These are phyloP conservation scores for Hyles lineata DNA, from an alignment of 2,888 invertebrate species.

Conservation along the genomic window DNA sequence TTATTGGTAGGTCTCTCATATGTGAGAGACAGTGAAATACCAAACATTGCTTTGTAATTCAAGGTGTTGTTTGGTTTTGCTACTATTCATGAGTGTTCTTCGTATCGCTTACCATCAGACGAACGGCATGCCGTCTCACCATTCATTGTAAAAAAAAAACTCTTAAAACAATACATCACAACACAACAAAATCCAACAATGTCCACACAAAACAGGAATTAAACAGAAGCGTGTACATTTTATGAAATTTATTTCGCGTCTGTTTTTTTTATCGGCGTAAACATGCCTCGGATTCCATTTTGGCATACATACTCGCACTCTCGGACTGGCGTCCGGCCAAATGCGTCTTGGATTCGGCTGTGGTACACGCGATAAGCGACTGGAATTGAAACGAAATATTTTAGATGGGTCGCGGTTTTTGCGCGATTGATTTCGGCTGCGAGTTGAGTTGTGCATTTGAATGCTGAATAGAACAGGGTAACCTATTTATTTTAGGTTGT, in stretches of 20 bases:
- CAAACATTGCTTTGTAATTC: too few species aligned
- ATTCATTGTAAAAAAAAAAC: too few species aligned
- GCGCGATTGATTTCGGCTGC: neutral
- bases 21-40: too few species aligned
- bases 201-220: neutral
- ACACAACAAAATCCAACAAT: neutral
- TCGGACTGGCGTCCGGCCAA: conserved; percentile 59
- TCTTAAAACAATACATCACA: neutral
- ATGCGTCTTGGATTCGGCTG: conserved; percentile 47
- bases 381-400: conserved; percentile 13
- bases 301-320: conserved; percentile 64
- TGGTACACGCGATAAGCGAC: conserved; percentile 8
- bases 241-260: conserved; percentile 22
- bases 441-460: neutral
- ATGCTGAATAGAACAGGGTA: too few species aligned
- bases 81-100: too few species aligned
- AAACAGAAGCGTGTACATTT: conserved; percentile 1
- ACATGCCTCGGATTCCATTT: conserved; percentile 60
- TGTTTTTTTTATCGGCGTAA: conserved; percentile 53
- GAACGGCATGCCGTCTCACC: too few species aligned
- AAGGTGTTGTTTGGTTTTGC: too few species aligned
- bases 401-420: neutral
- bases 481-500: too few species aligned
- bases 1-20: too few species aligned
- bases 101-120: too few species aligned